These are phyloP conservation scores for Odontesthes bonariensis DNA, from an alignment of 2,113 vertebrate genomes.

Conservation along the genomic window DNA sequence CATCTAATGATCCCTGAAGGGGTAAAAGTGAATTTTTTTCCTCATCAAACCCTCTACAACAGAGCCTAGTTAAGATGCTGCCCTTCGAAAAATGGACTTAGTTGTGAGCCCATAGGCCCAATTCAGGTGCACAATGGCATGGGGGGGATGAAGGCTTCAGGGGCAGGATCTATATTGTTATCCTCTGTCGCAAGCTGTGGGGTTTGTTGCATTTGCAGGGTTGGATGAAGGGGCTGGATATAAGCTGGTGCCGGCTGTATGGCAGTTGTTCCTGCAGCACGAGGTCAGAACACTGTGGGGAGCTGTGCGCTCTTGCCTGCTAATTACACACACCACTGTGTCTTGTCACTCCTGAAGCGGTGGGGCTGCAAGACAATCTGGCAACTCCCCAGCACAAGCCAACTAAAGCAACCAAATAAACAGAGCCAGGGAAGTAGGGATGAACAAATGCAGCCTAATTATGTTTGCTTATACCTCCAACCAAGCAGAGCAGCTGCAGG, in stretches of 20 bases:
- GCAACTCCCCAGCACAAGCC: conserved; percentile 73
- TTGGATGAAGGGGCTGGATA: conserved; percentile 34
- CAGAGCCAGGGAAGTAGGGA: conserved; percentile 49
- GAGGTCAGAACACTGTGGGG: conserved; percentile 80
- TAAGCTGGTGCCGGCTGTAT: conserved; percentile 42
- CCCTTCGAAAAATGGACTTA: conserved; percentile 34
- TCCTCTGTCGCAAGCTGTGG: conserved; percentile 60
- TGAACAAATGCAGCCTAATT: conserved; percentile 71
- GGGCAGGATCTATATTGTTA: conserved; percentile 53
- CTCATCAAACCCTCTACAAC: conserved; percentile 29
- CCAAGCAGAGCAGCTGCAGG: conserved; percentile 53
- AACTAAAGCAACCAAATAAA: conserved; percentile 68
- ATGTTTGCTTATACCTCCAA: conserved; percentile 73
- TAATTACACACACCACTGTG: conserved; percentile 82
- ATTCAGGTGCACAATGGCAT: conserved; percentile 41
- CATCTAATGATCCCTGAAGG: conserved; percentile 64
- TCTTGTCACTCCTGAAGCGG: conserved; percentile 63
- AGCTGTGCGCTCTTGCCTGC: conserved; percentile 77
- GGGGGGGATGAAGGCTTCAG: conserved; percentile 6
- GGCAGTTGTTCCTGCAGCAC: conserved; percentile 64
- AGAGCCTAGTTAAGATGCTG: conserved; percentile 45
- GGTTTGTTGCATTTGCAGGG: conserved; percentile 49
- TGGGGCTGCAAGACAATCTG: conserved; percentile 77
- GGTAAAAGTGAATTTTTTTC: conserved; percentile 21
- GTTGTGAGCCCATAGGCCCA: conserved; percentile 33